Evolutionary conservation across 2,113 vertebrate genomes (phyloP), one percentile per base, ranked within the genome.

Genomic region (Pseudopipra pipra): DNA sequence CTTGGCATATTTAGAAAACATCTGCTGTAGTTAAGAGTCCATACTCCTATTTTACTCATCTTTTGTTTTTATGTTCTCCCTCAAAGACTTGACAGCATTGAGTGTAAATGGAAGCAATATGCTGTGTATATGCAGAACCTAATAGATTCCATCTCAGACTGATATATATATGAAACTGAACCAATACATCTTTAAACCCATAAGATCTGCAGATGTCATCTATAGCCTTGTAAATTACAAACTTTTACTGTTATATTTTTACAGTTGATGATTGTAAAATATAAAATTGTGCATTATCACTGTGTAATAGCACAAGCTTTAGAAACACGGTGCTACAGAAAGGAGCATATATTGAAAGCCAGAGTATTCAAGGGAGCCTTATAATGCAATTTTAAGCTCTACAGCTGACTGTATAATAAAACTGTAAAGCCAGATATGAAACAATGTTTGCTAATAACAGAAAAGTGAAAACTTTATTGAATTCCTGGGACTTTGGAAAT

Each of bases 171-270:
- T 81, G 37, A 95, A 90, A 94, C 39, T 91, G 85, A 92, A 90
- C 62, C 78, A 95, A 95, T 94, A 67, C 56, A 31, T 95, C 95
- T 87, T 73, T 76, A 95, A 90, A 91, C 70, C 82, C 94, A 27
- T 94, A 91, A 97, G 95, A 97, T 93, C 94, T 94, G 86, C 89
- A 94, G 87, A 92, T 92, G 91, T 56, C 63, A 95, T 95, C 95
- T 96, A 97, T 65, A 74, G 91, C 43, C 85, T 91, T 96, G 93
- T 97, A 97, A 97, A 97, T 97, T 95, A 52, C 58, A 94, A 97
- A 94, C 52, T 95, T 96, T 94, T 90, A 94, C 75, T 96, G 62
- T 85, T 90, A 96, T 74, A 96, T 95, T 96, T 94, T 95, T 95
- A 94, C 51, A 96, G 85, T 58, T 93, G 97, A 92, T 94, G 52